Conservation (phyloP, 2,113 vertebrate genomes). For the Mesitornis unicolor region DNA sequence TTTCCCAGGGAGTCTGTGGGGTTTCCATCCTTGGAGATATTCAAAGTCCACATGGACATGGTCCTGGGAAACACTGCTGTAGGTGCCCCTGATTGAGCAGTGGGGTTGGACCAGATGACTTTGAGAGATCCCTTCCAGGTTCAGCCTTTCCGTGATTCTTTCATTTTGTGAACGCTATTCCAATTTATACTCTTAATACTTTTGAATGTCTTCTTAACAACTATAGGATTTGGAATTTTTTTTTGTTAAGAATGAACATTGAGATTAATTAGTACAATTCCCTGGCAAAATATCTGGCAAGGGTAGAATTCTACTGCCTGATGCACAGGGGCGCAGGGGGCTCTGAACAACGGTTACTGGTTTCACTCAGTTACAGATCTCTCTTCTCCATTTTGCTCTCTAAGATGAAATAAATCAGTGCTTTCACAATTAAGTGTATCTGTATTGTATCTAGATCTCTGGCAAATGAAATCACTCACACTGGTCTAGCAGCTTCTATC, state of each 20-base stretch:
- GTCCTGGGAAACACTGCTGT: rapidly evolving
- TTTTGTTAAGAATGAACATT: not conserved
- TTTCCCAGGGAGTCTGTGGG: not conserved
- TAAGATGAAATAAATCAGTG: not conserved
- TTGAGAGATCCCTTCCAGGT: not conserved
- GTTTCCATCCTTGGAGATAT: not conserved
- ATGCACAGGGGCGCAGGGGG: rapidly evolving
- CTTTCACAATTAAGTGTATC: slow-evolving; percentile 2
- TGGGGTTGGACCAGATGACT: not conserved
- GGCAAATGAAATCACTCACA: not conserved
- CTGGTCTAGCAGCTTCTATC: not conserved
- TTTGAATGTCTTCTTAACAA: not conserved
- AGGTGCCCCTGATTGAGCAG: not conserved
- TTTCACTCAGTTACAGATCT: not conserved
- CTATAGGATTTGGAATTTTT: not conserved
- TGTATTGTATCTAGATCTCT: not conserved
- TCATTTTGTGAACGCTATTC: not conserved
- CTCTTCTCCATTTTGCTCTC: not conserved
- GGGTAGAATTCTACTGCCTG: not conserved
- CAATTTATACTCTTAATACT: not conserved
- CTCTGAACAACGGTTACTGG: not conserved
- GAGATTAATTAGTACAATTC: not conserved
- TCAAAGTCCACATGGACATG: not conserved
- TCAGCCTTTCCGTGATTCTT: not conserved
- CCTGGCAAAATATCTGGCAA: not conserved